Base-by-base conservation (phyloP, 2,797 vertebrate species). In the Sebastes diaconus region DNA sequence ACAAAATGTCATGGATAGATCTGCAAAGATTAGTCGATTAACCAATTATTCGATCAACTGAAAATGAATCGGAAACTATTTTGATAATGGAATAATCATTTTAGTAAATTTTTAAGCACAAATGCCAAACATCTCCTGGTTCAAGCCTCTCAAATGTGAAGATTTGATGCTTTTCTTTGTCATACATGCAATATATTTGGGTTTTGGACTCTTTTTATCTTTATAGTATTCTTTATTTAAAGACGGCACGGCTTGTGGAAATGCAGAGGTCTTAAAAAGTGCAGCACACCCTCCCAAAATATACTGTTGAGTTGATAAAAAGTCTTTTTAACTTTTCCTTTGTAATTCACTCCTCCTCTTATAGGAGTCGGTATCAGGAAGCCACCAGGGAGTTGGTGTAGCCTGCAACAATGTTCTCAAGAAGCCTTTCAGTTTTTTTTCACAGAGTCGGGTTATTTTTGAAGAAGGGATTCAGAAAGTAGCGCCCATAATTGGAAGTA, bases 401-500 rank as follows among this genome's bases (percentile, higher is more conserved):
- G 85, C 82, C 88, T 81, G 79, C 77, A 87, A 81, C 85, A 77
- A 61, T 79, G 81, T 84, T 88, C 77, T 88, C 68, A 42, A 85
- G 84, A 80, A 85, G 73, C 75, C 71, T 82, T 83, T 78, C 55
- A 74, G 59, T 81, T 87, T 81, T 87, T 50, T 52, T 52, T 81
- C 67, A 75, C 58, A 65, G 57, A 85, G 66, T 78, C 27, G 24
- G 29, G 75, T 84, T 90, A 84, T 89, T 90, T 90, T 81, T 92
- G 83, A 88, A 85, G 74, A 85, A 46, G 50, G 66, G 46, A 76
- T 83, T 68, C 79, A 87, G 83, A 89, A 88, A 90, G 75, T 11
- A 36, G 39, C 69, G 68, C 52, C 82, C 81, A 77, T 92, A 90
- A 93, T 91, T 92, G 81, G 77, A 88, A 87, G 73, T 80, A 89